Conservation (phyloP, 1,140 invertebrate species). For the Helicoverpa armigera region DNA sequence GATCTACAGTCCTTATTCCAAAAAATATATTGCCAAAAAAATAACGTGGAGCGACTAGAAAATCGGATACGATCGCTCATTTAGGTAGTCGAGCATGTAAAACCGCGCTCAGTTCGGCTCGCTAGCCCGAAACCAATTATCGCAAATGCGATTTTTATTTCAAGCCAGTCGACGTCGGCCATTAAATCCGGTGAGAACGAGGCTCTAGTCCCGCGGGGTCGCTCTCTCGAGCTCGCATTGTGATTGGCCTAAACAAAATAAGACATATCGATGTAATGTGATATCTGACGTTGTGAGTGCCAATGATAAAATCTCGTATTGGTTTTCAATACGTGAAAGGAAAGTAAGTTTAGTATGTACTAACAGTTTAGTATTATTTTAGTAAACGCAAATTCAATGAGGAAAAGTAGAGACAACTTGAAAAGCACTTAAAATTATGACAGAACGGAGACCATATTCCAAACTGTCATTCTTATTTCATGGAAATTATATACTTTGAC, state of each 20-base stretch:
- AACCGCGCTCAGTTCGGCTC: slow-evolving; percentile 51
- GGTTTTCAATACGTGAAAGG: background rate
- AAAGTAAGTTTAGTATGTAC: background rate
- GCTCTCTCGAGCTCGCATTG: slow-evolving; percentile 31
- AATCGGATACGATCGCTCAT: slow-evolving; percentile 40
- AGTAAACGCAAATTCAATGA: no score
- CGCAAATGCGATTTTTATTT: slow-evolving; percentile 78
- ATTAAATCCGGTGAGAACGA: slow-evolving; percentile 62
- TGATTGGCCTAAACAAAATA: slow-evolving; percentile 36
- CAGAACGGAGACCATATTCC: background rate
- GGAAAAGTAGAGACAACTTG: no score
- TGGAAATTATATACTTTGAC: background rate
- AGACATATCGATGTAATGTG: slow-evolving; percentile 44
- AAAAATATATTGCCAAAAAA: slow-evolving; percentile 15
- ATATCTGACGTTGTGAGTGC: slow-evolving; percentile 10
- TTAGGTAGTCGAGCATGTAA: slow-evolving; percentile 49
- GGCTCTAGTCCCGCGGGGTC: slow-evolving; percentile 48
- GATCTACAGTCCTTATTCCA: background rate
- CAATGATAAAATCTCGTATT: background rate
- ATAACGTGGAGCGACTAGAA: slow-evolving; percentile 13
- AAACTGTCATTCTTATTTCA: background rate
- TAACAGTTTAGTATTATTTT: no score
- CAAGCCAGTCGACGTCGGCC: slow-evolving; percentile 58
- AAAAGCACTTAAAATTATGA: no score
- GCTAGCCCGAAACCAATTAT: slow-evolving; percentile 75